Evolutionary conservation across 2,113 vertebrate genomes (phyloP), one percentile per base, ranked within the genome.

Genomic region (Pterocles orientalis): DNA sequence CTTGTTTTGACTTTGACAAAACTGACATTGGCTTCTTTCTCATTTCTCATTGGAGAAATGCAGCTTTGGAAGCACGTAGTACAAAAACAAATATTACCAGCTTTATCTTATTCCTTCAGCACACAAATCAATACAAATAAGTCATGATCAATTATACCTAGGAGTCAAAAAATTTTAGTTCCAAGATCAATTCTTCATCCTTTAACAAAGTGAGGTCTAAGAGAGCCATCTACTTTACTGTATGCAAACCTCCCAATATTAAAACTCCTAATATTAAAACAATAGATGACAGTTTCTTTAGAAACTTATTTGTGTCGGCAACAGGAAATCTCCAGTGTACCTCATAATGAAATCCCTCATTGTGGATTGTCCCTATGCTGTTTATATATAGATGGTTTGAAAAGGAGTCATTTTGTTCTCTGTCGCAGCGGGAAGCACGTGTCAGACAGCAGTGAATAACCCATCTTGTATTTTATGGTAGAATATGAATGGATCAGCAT

Each of bases 401-500:
- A 85, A 94, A 86, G 53, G 43, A 95, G 48, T 86, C 39, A 31
- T 92, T 94, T 91, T 97, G 73, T 81, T 89, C 94, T 62, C 61
- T 1, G 6, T 21, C 0, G 1, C 61, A 48, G 86, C 0, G 29
- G 88, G 85, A 94, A 86, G 82, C 70, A 34, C 3, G 1, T 2
- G 0, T 47, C 92, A 64, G 56, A 71, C 91, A 86, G 83, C 0
- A 60, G 11, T 89, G 83, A 96, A 95, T 82, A 75, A 75, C 69
- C 61, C 93, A 92, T 86, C 96, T 91, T 94, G 90, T 95, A 51
- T 88, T 86, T 90, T 71, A 86, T 62, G 39, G 53, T 45, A n/a
- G 60, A 51, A 78, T 51, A 79, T 94, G 91, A 97, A 97, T 95
- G 82, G 83, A 89, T 84, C 83, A 71, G 80, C 77, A 95, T 96